These are phyloP conservation scores for Caenorhabditis zanzibari DNA, from an alignment of 2,888 invertebrate genomes.

Conservation along the genomic window DNA sequence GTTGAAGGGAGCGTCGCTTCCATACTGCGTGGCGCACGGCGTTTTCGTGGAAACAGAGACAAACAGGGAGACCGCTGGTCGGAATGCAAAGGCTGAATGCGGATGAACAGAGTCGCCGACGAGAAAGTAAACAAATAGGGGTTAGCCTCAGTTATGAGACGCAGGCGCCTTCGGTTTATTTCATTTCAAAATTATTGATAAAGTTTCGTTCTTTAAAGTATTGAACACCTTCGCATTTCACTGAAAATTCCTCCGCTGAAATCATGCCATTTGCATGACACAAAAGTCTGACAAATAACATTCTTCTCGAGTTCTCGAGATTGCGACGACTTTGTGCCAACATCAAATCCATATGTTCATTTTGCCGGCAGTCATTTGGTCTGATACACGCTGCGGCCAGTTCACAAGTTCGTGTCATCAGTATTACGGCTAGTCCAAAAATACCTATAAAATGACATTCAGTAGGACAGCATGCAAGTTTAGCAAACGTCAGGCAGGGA, in stretches of 20 bases:
- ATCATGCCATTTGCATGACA: too few relatives aligned
- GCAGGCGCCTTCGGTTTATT: background rate
- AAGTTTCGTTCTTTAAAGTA: background rate
- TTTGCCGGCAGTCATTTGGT: too few relatives aligned
- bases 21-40: conserved; percentile 35
- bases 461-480: too few relatives aligned
- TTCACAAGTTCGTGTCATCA: too few relatives aligned
- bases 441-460: too few relatives aligned
- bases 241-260: too few relatives aligned
- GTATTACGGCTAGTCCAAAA: too few relatives aligned
- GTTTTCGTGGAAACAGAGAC: conserved; percentile 60
- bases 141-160: conserved; percentile 23
- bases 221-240: background rate
- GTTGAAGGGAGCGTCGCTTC: conserved; percentile 21
- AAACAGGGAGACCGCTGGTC: conserved; percentile 42
- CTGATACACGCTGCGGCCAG: too few relatives aligned
- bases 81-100: conserved; percentile 22
- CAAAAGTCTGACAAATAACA: too few relatives aligned
- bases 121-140: conserved; percentile 38
- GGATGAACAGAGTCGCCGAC: conserved; percentile 34
- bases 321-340: too few relatives aligned
- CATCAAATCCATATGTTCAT: too few relatives aligned
- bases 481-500: too few relatives aligned
- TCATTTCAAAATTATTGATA: background rate
- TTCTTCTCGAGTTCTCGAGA: background rate